phyloP scores from a whole-genome alignment of 2,888 invertebrate genomes.

The Zhengitettix transpicula region DNA sequence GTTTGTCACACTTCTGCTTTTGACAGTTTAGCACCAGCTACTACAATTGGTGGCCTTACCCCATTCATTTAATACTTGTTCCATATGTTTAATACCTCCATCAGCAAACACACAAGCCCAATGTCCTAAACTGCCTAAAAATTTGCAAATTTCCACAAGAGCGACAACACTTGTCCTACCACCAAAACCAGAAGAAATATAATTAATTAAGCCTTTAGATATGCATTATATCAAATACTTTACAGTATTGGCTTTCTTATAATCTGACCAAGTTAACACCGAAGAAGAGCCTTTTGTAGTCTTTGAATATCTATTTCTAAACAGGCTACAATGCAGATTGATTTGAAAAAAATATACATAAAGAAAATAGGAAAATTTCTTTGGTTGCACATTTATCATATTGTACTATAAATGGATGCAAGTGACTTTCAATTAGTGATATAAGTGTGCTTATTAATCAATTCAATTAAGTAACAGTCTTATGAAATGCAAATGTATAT shows the following conservation, averaged over 20 bases:
- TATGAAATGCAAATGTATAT: too few relatives aligned
- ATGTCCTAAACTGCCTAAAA: neutral
- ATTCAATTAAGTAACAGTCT: too few relatives aligned
- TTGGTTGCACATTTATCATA: too few relatives aligned
- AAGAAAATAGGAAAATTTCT: too few relatives aligned
- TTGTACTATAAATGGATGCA: too few relatives aligned
- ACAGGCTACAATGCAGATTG: neutral
- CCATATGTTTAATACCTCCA: neutral
- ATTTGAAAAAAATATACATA: too few relatives aligned
- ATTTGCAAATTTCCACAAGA: neutral
- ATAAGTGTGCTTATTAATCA: too few relatives aligned
- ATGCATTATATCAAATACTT: constrained; percentile 18
- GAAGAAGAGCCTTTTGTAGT: constrained; percentile 19
- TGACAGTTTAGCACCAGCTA: neutral
- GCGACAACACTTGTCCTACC: constrained; percentile 15
- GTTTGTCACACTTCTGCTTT: neutral
- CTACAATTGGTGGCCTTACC: neutral
- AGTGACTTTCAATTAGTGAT: too few relatives aligned
- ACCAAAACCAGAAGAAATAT: constrained; percentile 21
- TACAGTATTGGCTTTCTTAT: constrained; percentile 19
- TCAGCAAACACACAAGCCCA: neutral
- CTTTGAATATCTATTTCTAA: constrained; percentile 15
- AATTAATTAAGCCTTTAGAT: constrained; percentile 18
- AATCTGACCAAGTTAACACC: constrained; percentile 22
- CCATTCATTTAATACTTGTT: neutral